Evolutionary conservation across 2,113 vertebrate genomes (phyloP).

Genomic region (Megaptera novaeangliae): DNA sequence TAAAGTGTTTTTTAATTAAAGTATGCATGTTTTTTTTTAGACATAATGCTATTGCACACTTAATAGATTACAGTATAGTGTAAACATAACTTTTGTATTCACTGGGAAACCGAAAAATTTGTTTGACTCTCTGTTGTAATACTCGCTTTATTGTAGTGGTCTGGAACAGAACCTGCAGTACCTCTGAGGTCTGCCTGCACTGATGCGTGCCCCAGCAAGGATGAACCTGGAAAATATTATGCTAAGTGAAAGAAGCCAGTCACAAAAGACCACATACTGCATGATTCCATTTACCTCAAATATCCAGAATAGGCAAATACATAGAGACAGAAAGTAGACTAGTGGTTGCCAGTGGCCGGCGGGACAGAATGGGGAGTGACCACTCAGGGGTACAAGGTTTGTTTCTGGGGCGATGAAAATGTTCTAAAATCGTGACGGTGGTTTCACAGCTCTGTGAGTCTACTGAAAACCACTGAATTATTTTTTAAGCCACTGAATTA

Average conservation of each 20-base stretch:
- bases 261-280: background rate
- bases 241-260: background rate
- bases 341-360: background rate
- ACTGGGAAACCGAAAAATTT: background rate
- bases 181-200: background rate
- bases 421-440: background rate
- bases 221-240: background rate
- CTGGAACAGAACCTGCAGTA: background rate
- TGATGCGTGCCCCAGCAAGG: rapidly evolving
- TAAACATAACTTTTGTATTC: background rate
- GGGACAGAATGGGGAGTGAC: background rate
- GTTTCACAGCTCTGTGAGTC: background rate
- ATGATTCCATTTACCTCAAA: background rate
- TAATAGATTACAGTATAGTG: no score
- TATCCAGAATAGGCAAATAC: background rate
- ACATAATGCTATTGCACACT: background rate
- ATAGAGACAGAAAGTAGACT: background rate
- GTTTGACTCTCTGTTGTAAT: background rate
- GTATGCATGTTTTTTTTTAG: background rate
- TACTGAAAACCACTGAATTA: background rate
- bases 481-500: background rate
- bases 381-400: background rate
- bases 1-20: background rate
- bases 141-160: background rate
- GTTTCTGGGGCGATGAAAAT: background rate